Conservation (phyloP, 2,797 vertebrate species). For the Eupleurogrammus muticus region DNA sequence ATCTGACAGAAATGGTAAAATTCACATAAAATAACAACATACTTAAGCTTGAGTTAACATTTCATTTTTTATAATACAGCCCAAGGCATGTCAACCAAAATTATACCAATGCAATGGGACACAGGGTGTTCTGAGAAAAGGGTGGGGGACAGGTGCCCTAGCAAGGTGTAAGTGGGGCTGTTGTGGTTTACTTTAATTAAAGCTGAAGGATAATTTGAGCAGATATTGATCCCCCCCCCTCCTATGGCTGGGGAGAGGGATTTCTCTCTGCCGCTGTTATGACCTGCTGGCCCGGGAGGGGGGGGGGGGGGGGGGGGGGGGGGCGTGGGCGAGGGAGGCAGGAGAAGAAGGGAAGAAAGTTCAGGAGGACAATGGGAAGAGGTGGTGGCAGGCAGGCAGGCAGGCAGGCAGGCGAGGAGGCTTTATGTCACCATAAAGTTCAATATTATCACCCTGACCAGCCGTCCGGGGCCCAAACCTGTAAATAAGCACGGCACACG, state of each 20-base stretch:
- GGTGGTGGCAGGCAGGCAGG: slow-evolving; percentile 21
- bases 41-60: too few species aligned
- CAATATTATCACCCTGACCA: slow-evolving; percentile 77
- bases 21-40: too few species aligned
- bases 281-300: slow-evolving; percentile 35
- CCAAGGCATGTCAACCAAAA: too few species aligned
- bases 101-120: slow-evolving; percentile 43
- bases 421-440: slow-evolving; percentile 81
- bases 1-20: too few species aligned
- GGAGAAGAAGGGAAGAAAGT: slow-evolving; percentile 42
- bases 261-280: slow-evolving; percentile 48
- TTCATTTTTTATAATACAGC: too few species aligned
- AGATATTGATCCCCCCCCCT: slow-evolving; percentile 67
- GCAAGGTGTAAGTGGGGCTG: slow-evolving; percentile 21
- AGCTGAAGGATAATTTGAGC: slow-evolving; percentile 73
- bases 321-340: slow-evolving; percentile 14
- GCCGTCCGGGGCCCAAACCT: slow-evolving; percentile 60
- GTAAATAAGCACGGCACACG: slow-evolving; percentile 75
- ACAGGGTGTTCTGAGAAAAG: slow-evolving; percentile 30
- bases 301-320: slow-evolving; percentile 16
- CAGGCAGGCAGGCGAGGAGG: slow-evolving; percentile 42
- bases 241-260: slow-evolving; percentile 28
- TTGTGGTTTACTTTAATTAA: slow-evolving; percentile 67
- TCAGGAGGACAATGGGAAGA: slow-evolving; percentile 51
- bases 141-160: slow-evolving; percentile 23